phyloP scores from a whole-genome alignment of 2,113 vertebrate genomes.

The Microcebus ravelobensis region DNA sequence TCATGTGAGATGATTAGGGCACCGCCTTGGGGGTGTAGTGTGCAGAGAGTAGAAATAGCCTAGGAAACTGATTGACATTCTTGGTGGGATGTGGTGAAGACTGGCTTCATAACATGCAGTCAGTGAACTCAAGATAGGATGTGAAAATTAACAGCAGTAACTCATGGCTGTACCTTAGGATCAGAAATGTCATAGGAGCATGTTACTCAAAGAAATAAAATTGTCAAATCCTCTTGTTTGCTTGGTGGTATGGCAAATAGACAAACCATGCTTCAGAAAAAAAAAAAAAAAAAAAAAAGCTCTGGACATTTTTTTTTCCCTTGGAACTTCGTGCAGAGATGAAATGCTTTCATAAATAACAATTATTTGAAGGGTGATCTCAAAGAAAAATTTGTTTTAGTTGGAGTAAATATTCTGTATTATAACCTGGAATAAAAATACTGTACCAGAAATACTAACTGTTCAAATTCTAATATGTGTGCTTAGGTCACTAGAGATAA shows the following conservation, averaged over 20 bases:
- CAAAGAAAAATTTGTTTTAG: background rate
- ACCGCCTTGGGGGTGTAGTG: background rate
- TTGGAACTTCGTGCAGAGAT: background rate
- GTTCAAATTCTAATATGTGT: background rate
- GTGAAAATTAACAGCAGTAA: conserved; percentile 30
- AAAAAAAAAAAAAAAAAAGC: background rate
- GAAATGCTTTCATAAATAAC: background rate
- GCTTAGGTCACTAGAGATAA: background rate
- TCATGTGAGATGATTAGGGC: background rate
- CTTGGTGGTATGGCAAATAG: background rate
- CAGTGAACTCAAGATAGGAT: background rate
- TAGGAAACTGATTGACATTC: background rate
- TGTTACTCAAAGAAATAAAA: background rate
- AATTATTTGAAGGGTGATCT: background rate
- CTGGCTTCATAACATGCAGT: background rate
- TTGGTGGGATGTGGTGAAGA: background rate
- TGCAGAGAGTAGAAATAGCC: background rate
- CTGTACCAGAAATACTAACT: background rate
- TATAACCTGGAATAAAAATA: background rate
- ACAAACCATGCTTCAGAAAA: background rate
- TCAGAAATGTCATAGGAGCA: background rate
- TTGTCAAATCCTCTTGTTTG: background rate
- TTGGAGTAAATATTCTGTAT: background rate
- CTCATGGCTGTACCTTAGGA: background rate
- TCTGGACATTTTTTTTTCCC: background rate